Evolutionary conservation across 2,888 invertebrate genomes (phyloP).

Genomic region (Prionchulus punctatus): DNA sequence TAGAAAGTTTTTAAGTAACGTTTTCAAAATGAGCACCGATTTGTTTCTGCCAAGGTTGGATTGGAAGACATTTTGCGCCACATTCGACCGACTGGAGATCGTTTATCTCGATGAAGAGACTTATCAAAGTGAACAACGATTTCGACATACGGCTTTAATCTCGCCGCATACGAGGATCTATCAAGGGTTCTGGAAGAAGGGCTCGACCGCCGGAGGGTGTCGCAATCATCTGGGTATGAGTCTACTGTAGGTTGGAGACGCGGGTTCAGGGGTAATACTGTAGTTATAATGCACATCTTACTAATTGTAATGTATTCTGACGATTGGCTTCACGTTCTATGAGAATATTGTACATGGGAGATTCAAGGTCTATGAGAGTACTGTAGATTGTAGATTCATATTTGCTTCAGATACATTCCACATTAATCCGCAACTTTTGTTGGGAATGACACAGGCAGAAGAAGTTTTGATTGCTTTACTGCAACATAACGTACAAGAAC

Average conservation of each 20-base stretch:
- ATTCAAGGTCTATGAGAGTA: background rate
- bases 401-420: constrained; percentile 59
- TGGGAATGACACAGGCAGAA: constrained; percentile 59
- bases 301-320: no score
- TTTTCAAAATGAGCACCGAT: background rate
- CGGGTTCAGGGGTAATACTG: background rate
- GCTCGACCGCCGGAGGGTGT: constrained; percentile 75
- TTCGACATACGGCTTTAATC: background rate
- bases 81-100: constrained; percentile 63
- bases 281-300: background rate
- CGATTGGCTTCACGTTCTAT: background rate
- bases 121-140: constrained; percentile 34
- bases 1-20: background rate
- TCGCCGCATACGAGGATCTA: constrained; percentile 1
- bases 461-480: constrained; percentile 67
- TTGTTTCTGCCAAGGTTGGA: no score
- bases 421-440: constrained; percentile 72
- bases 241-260: background rate
- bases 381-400: background rate
- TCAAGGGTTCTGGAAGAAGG: constrained; percentile 52
- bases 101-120: constrained; percentile 73
- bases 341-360: background rate
- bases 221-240: constrained; percentile 56
- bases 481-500: constrained; percentile 77
- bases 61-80: constrained; percentile 60